Conservation (phyloP, 1,140 invertebrate genomes). For the Piezodorus guildinii region DNA sequence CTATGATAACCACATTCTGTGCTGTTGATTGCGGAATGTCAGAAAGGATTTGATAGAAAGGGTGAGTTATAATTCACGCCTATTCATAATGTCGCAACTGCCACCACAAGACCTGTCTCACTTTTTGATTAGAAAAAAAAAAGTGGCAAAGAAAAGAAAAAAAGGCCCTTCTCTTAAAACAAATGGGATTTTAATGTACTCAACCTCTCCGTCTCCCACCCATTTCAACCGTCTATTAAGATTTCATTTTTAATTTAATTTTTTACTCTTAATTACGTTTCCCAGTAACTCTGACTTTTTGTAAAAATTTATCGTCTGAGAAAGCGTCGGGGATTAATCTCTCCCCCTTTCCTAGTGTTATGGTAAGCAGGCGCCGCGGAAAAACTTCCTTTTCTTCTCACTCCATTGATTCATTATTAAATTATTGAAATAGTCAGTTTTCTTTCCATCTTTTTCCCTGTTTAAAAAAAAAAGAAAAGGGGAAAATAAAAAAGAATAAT, state of each 20-base stretch:
- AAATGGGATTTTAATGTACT: constrained; percentile 4
- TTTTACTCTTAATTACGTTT: constrained; percentile 9
- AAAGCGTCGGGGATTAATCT: neutral
- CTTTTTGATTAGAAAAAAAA: no score
- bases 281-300: neutral
- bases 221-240: neutral
- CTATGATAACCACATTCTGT: no score
- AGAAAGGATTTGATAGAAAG: no score
- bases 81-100: no score
- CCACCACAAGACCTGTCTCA: no score
- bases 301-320: constrained; percentile 4
- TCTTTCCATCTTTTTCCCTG: neutral
- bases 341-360: neutral
- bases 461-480: neutral
- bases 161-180: neutral
- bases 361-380: neutral
- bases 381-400: constrained; percentile 6
- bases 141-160: neutral
- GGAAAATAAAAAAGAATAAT: neutral
- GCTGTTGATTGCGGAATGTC: no score
- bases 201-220: neutral
- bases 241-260: constrained; percentile 8
- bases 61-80: no score
- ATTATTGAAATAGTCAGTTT: constrained; percentile 6
- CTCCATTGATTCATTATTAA: constrained; percentile 6